Base-by-base conservation (phyloP, 2,797 vertebrate species). In the Clangula hyemalis region DNA sequence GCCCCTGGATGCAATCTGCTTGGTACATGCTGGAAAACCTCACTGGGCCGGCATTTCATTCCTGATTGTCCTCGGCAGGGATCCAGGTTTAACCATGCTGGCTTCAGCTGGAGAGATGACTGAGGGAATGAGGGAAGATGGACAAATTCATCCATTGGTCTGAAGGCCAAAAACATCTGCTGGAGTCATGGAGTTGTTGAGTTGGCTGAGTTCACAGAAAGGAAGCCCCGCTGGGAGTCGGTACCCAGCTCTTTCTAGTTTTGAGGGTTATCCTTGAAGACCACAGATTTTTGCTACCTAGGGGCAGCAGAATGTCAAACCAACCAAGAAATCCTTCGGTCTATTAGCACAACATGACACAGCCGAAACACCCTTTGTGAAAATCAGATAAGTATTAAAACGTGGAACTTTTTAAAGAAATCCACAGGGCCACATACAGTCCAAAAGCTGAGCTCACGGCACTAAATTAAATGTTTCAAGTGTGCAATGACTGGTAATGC, bases 121-220 rank as follows among this genome's bases (percentile, higher is more conserved):
- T 92, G 84, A 97, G 92, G 80, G 90, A 94, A 72, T 71, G 92
- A 58, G 86, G 85, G 93, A 96, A 94, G 85, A 94, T 90, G 92
- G 96, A 92, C 97, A 94, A 94, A 96, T 95, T 95, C 91, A 94
- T 88, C 93, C 95, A 90, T 30, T 28, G 75, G 91, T 94, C 89
- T 76, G 82, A 93, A 93, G 97, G 97, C 94, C 84, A 96, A 95
- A 97, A 97, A 97, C 96, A 97, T 97, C 96, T 97, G 95, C 84
- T 56, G 54, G 96, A 98, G 97, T 97, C 97, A 94, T 90, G 13
- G 90, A 97, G 97, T 96, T 98, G 97, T 58, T 97, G 96, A 43
- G 97, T 75, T 89, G 97, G 94, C 93, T 91, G 90, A 93, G 71
- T 95, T 97, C 95, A 96, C 95, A 97, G 66, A 49, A 96, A 97